Evolutionary conservation across 2,888 invertebrate species (phyloP).

Genomic region (Latrodectus elegans): DNA sequence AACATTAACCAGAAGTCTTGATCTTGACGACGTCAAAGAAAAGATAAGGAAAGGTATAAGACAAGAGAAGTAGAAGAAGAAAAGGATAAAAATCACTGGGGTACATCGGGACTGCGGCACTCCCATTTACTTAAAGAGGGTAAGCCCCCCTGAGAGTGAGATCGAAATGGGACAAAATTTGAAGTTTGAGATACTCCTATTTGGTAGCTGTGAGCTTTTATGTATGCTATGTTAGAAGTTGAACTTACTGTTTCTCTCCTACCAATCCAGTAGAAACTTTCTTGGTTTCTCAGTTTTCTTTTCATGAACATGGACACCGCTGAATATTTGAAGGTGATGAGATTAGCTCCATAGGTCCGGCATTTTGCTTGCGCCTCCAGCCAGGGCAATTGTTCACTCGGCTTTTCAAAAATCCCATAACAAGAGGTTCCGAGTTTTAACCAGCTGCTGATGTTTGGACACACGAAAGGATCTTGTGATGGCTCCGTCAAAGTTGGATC

Average conservation of each 20-base stretch:
- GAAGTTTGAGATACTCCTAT: too few relatives aligned
- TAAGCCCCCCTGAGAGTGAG: too few relatives aligned
- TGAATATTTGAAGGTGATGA: conserved; percentile 15
- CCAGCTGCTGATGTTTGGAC: conserved; percentile 35
- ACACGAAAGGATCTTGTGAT: conserved; percentile 33
- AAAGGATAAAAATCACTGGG: too few relatives aligned
- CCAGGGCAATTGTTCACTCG: background rate
- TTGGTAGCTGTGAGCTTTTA: too few relatives aligned
- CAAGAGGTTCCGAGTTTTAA: conserved; percentile 22
- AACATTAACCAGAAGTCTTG: too few relatives aligned
- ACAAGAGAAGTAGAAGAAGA: too few relatives aligned
- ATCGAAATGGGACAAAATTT: too few relatives aligned
- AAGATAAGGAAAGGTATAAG: too few relatives aligned
- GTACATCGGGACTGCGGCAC: too few relatives aligned
- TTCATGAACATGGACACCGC: conserved; percentile 20
- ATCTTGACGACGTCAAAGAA: too few relatives aligned
- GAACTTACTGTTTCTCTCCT: conserved; percentile 35
- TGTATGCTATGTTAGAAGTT: too few relatives aligned
- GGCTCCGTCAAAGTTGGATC: conserved; percentile 30
- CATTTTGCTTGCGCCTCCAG: conserved; percentile 34
- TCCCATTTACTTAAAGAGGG: too few relatives aligned
- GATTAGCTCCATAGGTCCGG: conserved; percentile 7
- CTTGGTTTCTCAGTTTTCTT: background rate
- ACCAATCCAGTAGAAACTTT: conserved; percentile 43
- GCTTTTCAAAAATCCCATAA: conserved; percentile 31